These are phyloP conservation scores for Phoronis australis DNA, from an alignment of 2,888 invertebrate genomes.

Conservation along the genomic window DNA sequence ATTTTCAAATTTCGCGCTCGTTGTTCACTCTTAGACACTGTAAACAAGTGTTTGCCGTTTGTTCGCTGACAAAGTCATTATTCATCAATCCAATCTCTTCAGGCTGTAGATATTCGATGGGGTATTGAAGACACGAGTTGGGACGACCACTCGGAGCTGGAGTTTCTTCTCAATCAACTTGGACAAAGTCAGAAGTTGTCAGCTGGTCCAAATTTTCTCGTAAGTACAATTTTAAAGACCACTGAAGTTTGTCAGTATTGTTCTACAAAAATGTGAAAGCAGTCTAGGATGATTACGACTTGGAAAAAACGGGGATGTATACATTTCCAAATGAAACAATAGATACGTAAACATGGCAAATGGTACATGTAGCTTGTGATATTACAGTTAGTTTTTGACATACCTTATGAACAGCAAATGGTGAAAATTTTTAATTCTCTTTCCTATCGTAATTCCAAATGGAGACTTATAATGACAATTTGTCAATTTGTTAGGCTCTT, in stretches of 20 bases:
- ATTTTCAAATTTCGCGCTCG: too few species aligned
- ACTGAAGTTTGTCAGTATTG: too few species aligned
- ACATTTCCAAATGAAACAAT: too few species aligned
- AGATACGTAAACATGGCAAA: too few species aligned
- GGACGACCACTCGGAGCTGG: slow-evolving; percentile 8
- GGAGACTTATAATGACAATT: background rate
- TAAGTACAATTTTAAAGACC: too few species aligned
- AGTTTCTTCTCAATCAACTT: slow-evolving; percentile 20
- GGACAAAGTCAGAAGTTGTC: slow-evolving; percentile 31
- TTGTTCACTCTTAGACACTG: too few species aligned
- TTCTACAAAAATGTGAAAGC: background rate
- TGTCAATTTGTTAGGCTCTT: slow-evolving; percentile 26
- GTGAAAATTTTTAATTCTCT: background rate
- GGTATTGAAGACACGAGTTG: slow-evolving; percentile 22
- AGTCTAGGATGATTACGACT: background rate
- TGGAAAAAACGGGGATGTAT: too few species aligned
- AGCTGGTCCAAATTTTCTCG: slow-evolving; percentile 40
- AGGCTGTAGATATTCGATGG: slow-evolving; percentile 44
- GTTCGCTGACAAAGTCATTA: too few species aligned
- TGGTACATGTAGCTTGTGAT: too few species aligned
- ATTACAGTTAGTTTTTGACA: too few species aligned
- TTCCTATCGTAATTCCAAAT: background rate
- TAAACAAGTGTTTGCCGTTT: too few species aligned
- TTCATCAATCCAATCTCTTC: slow-evolving; percentile 1
- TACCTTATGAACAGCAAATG: too few species aligned